Base-by-base conservation (phyloP, 2,797 vertebrate species). In the Tiaroga cobitis region DNA sequence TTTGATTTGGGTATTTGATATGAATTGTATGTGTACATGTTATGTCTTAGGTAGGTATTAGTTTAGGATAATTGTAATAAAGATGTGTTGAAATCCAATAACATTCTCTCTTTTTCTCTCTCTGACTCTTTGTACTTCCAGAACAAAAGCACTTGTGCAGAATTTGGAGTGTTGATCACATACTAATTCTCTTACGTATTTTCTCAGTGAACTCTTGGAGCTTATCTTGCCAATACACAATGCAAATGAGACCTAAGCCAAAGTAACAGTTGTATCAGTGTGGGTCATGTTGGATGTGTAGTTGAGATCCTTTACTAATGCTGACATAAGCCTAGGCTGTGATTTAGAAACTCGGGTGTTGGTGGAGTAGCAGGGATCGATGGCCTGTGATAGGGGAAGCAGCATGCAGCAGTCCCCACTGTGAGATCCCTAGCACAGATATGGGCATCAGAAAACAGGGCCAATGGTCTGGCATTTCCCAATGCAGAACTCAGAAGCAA, bases 281-380 rank as follows among this genome's bases (percentile, higher is more conserved):
- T 85, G 89, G 90, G 89, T 90, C 91, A 76, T 80, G 78, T 78
- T 82, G 88, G 49, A 19, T 41, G 39, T 89, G 91, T 87, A 49
- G 72, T 74, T 82, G 88, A 86, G 82, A 85, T 91, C 88, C 69
- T 69, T 72, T 87, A 85, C 91, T 91, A 87, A 88, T 93, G 91
- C 90, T 92, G 91, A 92, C 86, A 83, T 80, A 91, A 93, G 91
- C 89, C 72, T 5, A 85, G 56, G n/a, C 70, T 83, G 77, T 91
- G 91, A 92, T 87, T 79, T 89, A 93, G 81, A 88, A 87, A 79
- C 85, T 83, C 7, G 2, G 49, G 72, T 83, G 85, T 75, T 83
- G 83, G 79, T 85, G 73, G 87, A 91, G 80, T 88, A 76, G 86
- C 72, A 85, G 72, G 86, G 89, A 92, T 93, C 90, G 16, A 92